phyloP scores from a whole-genome alignment of 2,113 vertebrate genomes.

The Colius striatus region DNA sequence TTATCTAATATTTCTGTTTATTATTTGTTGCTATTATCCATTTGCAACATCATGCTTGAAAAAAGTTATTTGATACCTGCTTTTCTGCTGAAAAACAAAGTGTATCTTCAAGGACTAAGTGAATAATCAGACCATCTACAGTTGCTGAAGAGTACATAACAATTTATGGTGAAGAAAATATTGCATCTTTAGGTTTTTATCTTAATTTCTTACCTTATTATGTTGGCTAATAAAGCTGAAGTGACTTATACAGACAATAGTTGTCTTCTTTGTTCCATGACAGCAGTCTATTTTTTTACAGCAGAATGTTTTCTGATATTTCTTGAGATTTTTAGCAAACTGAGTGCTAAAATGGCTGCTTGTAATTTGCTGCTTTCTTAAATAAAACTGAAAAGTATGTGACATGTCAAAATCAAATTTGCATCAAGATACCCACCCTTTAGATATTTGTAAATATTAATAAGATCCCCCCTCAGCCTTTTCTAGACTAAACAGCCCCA shows the following conservation, averaged over 20 bases:
- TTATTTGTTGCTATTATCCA: neutral
- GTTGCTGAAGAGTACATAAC: neutral
- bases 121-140: neutral
- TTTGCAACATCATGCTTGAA: neutral
- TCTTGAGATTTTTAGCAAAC: neutral
- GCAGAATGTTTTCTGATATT: neutral
- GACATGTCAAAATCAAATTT: neutral
- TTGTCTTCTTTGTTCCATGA: neutral
- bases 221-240: neutral
- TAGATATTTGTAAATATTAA: too few relatives aligned
- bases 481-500: too few relatives aligned
- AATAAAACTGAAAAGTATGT: neutral
- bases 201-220: neutral
- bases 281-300: neutral
- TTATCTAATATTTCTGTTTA: slow-evolving; percentile 14
- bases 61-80: neutral
- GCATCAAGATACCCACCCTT: too few relatives aligned
- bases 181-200: neutral
- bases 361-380: neutral
- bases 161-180: neutral
- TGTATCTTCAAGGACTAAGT: neutral
- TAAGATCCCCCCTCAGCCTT: too few relatives aligned
- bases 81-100: neutral
- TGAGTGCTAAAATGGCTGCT: neutral
- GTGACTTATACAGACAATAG: neutral